A percentile compares a stretch with the other conserved stretches of the same genome.
Evolutionary conservation across 2,797 vertebrate genomes (phyloP).

Genomic region (Potorous gilbertii): DNA sequence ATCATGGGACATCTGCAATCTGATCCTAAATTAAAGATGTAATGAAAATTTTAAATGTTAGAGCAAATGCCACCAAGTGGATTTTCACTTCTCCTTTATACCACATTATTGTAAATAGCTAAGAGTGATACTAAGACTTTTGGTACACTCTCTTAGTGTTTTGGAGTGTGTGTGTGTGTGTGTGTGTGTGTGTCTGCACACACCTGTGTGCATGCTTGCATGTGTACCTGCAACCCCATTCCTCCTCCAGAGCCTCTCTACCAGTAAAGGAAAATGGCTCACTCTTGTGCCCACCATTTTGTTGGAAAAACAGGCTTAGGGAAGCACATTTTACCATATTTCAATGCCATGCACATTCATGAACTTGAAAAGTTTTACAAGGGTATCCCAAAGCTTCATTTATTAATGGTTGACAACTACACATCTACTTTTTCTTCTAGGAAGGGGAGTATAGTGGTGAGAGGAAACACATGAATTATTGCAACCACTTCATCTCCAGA

Average conservation of each 20-base stretch:
- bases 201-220: no score
- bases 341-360: background rate
- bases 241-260: background rate
- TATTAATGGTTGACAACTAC: background rate
- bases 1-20: slow-evolving; percentile 88
- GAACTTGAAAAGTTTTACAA: background rate
- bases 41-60: background rate
- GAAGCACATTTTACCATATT: background rate
- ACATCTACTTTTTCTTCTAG: background rate
- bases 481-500: background rate
- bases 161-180: background rate
- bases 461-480: background rate
- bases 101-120: background rate
- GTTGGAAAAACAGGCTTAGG: background rate
- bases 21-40: slow-evolving; percentile 88
- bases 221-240: background rate
- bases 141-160: background rate
- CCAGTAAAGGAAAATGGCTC: background rate
- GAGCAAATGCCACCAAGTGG: background rate
- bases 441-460: background rate
- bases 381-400: background rate
- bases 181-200: no score
- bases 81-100: background rate
- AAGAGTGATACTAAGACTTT: background rate
- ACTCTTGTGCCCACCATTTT: background rate